These are phyloP conservation scores for Eupithecia inturbata DNA, from an alignment of 2,888 invertebrate genomes.

Conservation along the genomic window DNA sequence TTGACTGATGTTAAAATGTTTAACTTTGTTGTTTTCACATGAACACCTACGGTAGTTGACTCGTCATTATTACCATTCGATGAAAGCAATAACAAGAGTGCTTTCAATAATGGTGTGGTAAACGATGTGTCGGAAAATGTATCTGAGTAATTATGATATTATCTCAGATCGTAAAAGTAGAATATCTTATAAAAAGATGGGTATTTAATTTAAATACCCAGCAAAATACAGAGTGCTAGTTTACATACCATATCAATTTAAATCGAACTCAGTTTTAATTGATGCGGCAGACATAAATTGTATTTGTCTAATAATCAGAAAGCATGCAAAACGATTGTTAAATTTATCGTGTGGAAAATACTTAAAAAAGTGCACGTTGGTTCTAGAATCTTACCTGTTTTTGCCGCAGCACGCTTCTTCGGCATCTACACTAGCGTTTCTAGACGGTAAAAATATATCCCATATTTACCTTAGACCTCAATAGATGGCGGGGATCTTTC, in stretches of 20 bases:
- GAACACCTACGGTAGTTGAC: neutral
- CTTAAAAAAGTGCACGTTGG: neutral
- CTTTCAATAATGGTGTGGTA: neutral
- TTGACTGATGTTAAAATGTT: constrained; percentile 17
- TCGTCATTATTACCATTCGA: neutral
- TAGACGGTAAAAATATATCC: too few relatives aligned
- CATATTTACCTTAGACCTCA: too few relatives aligned
- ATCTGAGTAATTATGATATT: neutral
- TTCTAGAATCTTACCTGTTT: neutral
- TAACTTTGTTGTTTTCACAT: neutral
- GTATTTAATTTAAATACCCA: neutral
- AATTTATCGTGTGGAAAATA: neutral
- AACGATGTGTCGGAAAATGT: neutral
- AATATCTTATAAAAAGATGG: neutral
- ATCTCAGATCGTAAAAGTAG: neutral
- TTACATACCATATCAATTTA: neutral
- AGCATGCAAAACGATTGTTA: neutral
- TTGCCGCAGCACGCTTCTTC: too few relatives aligned
- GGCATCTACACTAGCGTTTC: too few relatives aligned
- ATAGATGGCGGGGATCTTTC: too few relatives aligned
- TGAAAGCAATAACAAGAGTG: neutral
- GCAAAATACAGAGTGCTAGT: neutral
- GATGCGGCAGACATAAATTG: neutral
- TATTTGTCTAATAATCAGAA: too few relatives aligned
- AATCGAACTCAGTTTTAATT: too few relatives aligned